Base-by-base conservation (phyloP, 1,140 invertebrate genomes). In the Drosophila funebris region DNA sequence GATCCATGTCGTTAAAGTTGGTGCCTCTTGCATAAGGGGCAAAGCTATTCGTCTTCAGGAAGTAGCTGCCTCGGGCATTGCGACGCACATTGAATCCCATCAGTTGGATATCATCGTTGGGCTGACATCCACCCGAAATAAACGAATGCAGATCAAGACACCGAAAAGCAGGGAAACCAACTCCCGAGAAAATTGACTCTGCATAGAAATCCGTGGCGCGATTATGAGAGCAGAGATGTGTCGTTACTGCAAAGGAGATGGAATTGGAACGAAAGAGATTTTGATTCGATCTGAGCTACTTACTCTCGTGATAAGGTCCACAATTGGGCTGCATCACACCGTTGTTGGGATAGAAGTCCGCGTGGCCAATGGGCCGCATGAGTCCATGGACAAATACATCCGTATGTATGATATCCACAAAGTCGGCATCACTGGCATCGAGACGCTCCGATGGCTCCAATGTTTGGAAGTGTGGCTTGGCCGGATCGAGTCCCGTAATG, bases 321-420 rank as follows among this genome's bases (percentile, higher is more conserved):
- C 76, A 78, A 3, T 67, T 46, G n/a, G 76, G 75, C 29, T 78
- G 76, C 0, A n/a, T 18, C 0, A 62, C 1, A 5, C 76, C 75
- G 41, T 37, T 46, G 22, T 78, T 78, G 9, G 60, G 16, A 14
- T 68, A 78, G 16, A 78, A 78, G 33, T 78, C 76, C 7, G 46
- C 69, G 11, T 78, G 75, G 0, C 76, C 76, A 31, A 73, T 44
- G 4, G 75, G 6, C 13, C 41, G 16, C 7, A 48, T 11, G 0
- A 78, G 18, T 6, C 76, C 76, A 6, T 53, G 24, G 29, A 78
- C 41, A 18, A 69, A 9, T 0, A 73, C 37, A 37, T 78, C 76
- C n/a, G 75, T 58, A 27, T 78, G 76, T 2, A 78, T 24, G 11
- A 78, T 61, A 20, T 78, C 76, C 7, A 78, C 74, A 37, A 78